Conservation (phyloP, 2,888 invertebrate genomes). For the Dicranocentrus wangi region DNA sequence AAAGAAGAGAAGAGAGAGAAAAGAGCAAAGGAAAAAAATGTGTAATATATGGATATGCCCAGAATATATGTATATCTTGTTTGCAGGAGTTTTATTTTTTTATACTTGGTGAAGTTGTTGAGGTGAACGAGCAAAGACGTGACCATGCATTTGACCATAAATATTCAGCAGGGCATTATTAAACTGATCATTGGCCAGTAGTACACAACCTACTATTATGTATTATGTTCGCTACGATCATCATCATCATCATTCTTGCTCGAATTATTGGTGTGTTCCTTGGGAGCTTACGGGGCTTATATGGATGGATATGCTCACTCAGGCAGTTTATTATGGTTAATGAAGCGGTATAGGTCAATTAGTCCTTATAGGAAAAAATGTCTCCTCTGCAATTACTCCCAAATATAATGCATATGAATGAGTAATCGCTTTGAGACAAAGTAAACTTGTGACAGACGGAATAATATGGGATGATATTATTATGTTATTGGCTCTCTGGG, state of each 20-base stretch:
- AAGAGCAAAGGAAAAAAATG: too few species aligned
- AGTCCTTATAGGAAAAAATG: background rate
- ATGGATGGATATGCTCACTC: background rate
- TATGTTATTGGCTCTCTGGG: too few species aligned
- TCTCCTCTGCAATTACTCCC: slow-evolving; percentile 13
- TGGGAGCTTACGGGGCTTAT: background rate
- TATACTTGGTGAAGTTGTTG: slow-evolving; percentile 11
- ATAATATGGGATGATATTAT: too few species aligned
- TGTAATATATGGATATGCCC: too few species aligned
- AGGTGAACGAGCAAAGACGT: slow-evolving; percentile 25
- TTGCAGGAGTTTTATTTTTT: too few species aligned
- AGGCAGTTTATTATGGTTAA: too few species aligned
- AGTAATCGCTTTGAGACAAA: background rate
- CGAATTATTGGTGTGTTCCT: background rate
- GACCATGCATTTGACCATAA: slow-evolving; percentile 42
- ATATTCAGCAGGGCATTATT: slow-evolving; percentile 37
- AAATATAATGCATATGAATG: slow-evolving; percentile 26
- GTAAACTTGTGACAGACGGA: too few species aligned
- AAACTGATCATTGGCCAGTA: slow-evolving; percentile 15
- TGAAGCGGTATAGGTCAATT: slow-evolving; percentile 8
- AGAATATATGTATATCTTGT: too few species aligned
- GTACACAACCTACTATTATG: background rate
- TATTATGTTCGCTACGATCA: too few species aligned
- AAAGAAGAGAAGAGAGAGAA: too few species aligned
- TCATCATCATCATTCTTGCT: background rate